Base-by-base conservation (phyloP, 2,113 vertebrate species). In the Alethe castanea region DNA sequence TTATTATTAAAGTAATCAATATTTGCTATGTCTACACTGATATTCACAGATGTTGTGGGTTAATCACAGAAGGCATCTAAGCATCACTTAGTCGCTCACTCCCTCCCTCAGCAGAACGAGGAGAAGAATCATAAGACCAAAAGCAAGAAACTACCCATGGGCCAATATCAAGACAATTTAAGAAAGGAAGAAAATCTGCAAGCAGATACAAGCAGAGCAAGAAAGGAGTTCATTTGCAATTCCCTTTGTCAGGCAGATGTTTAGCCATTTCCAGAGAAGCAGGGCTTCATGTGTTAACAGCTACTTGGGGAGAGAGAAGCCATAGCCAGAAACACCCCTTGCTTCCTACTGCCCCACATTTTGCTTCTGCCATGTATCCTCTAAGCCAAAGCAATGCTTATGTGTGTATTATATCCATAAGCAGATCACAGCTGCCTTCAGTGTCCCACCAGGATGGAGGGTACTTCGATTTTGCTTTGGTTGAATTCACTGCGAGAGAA, bases 401-500 rank as follows among this genome's bases (percentile, higher is more conserved):
- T 6, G 23, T 11, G 9, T 42, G 9, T 12, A 48, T 40, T 40
- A 12, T 9, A 22, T 7, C 20, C 5, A 25, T 9, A 31, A 81
- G 20, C 5, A 91, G 13, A 48, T 40, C 42, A 10, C 24, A 73
- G 11, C 6, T 24, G 61, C 35, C 19, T 38, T 64, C 60, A 15
- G 8, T 71, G 57, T 56, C n/a, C 23, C 48, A 53, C 19, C 19
- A 17, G 26, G 20, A 40, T 18, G 9, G 2, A 42, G 8, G 10
- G 11, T 5, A 28, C 12, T 36, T 76, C 23, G 19, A 19, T 82
- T 88, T 82, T 81, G 8, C 13, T 52, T 72, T 20, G 8, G 8
- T 54, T 3, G 42, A 8, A 25, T 31, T 62, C 26, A n/a, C 16
- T 8, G 47, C 0, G 0, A 65, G 14, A 0, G 3, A 62, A 81